Conservation (phyloP, 2,888 invertebrate genomes). For the Onchidella celtica region DNA sequence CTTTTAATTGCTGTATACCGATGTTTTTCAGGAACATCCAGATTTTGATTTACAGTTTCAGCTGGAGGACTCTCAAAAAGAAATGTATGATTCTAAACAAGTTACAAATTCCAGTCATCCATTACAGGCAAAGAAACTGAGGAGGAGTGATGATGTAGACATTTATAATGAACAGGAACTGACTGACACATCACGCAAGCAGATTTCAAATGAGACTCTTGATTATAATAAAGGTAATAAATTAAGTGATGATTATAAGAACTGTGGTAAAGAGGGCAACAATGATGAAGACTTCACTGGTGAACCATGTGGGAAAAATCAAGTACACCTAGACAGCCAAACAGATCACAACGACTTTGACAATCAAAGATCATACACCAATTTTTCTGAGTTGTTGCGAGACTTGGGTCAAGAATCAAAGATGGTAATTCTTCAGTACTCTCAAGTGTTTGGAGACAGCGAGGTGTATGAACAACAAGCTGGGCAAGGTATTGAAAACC, state of each 20-base stretch:
- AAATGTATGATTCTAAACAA: no score
- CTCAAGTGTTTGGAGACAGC: constrained; percentile 36
- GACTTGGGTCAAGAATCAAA: constrained; percentile 40
- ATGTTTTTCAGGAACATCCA: constrained; percentile 21
- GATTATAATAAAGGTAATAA: no score
- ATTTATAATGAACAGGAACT: no score
- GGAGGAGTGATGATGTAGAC: no score
- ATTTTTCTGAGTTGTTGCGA: constrained; percentile 34
- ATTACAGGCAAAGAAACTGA: background rate
- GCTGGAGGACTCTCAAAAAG: constrained; percentile 25
- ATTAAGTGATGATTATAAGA: background rate
- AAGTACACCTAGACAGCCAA: background rate
- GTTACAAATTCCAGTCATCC: no score
- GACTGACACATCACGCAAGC: no score
- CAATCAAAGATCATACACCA: background rate
- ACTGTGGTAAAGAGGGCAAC: background rate
- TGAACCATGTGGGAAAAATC: no score
- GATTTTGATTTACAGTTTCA: constrained; percentile 23
- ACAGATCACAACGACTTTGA: background rate
- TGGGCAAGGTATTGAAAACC: constrained; percentile 19
- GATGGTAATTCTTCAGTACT: constrained; percentile 41
- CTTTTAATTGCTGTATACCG: no score
- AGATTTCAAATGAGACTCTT: no score
- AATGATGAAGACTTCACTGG: background rate
- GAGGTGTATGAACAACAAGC: constrained; percentile 43